These are phyloP conservation scores for Vireo altiloquus DNA, from an alignment of 2,113 vertebrate genomes.

Conservation along the genomic window DNA sequence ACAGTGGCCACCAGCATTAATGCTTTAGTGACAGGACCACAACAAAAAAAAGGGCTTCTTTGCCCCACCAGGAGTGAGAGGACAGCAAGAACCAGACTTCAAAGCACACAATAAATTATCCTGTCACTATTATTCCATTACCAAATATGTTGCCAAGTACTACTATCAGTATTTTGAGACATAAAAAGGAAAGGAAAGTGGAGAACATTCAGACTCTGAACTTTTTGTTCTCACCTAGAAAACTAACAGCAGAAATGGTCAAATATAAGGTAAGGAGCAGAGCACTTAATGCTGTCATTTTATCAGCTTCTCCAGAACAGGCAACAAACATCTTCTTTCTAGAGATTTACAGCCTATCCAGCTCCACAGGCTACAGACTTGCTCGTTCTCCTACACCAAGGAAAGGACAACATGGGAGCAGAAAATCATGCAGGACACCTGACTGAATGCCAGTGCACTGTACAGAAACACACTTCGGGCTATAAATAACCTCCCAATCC, in stretches of 20 bases:
- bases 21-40: not conserved
- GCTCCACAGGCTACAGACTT: not conserved
- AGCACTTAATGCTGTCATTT: not conserved
- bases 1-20: not conserved
- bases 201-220: not conserved
- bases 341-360: not conserved
- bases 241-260: not conserved
- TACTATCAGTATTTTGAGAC: not conserved
- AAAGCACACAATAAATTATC: not conserved
- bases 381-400: not conserved
- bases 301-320: not conserved
- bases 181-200: not conserved
- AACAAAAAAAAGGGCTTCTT: not conserved
- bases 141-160: not conserved
- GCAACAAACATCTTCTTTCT: not conserved
- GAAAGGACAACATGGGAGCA: not conserved
- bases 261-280: not conserved
- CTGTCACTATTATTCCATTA: not conserved
- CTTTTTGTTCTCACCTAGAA: not conserved
- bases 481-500: not conserved
- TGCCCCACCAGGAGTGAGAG: not conserved
- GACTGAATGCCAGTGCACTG: not conserved
- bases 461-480: not conserved
- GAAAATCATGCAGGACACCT: not conserved
- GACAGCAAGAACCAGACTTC: not conserved